Evolutionary conservation across 2,888 invertebrate genomes (phyloP).

Genomic region (Andrena bucephala): DNA sequence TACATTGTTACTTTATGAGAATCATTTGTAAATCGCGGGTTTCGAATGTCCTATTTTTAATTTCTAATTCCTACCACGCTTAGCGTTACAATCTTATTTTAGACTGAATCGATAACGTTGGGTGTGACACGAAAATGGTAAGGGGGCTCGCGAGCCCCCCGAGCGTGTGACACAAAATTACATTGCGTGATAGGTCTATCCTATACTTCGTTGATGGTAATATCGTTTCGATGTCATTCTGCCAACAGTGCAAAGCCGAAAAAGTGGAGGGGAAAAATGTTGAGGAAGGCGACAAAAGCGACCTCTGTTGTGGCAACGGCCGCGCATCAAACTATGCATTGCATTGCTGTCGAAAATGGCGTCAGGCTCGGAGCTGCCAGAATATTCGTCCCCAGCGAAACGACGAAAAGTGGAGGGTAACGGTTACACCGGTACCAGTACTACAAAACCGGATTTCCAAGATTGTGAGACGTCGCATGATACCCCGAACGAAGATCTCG

Average conservation of each 20-base stretch:
- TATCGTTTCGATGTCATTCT: too few species aligned
- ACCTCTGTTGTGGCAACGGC: constrained; percentile 72
- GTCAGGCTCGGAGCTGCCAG: constrained; percentile 83
- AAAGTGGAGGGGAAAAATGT: constrained; percentile 36
- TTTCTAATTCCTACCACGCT: too few species aligned
- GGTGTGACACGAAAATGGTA: too few species aligned
- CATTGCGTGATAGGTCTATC: too few species aligned
- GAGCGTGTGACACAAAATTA: too few species aligned
- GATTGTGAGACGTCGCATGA: constrained; percentile 70
- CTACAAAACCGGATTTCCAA: constrained; percentile 75
- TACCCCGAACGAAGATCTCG: constrained; percentile 77
- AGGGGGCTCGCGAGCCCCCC: too few species aligned
- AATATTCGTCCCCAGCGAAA: constrained; percentile 84
- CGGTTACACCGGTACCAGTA: constrained; percentile 70
- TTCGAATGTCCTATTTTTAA: too few species aligned
- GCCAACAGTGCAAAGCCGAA: constrained; percentile 4
- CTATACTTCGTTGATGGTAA: too few species aligned
- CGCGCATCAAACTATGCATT: constrained; percentile 70
- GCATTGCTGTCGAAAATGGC: constrained; percentile 85
- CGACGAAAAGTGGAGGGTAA: constrained; percentile 82
- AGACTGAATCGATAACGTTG: too few species aligned
- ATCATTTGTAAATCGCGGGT: too few species aligned
- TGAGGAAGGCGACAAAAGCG: constrained; percentile 50
- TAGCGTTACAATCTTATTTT: too few species aligned
- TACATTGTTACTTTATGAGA: too few species aligned